These are phyloP conservation scores for Mesodorylaimus sp. DNA, from an alignment of 2,888 invertebrate species.

Conservation along the genomic window DNA sequence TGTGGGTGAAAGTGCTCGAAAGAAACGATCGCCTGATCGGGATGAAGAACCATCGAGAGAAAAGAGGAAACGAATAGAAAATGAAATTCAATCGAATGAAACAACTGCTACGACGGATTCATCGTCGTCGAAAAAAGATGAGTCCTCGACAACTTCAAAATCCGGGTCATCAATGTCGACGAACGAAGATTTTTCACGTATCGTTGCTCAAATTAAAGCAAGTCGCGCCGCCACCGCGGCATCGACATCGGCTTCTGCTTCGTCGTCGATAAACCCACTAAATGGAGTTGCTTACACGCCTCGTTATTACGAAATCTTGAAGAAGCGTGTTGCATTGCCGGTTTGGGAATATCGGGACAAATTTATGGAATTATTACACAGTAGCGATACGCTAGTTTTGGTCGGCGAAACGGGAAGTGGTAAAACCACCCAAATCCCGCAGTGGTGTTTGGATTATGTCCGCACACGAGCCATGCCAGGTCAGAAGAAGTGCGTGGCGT, in stretches of 20 bases:
- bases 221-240: too few relatives aligned
- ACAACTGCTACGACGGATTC: neutral
- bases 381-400: constrained; percentile 65
- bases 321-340: constrained; percentile 72
- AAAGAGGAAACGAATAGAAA: neutral
- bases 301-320: constrained; percentile 66
- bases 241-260: neutral
- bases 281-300: constrained; percentile 66
- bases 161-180: too few relatives aligned
- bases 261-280: constrained; percentile 47
- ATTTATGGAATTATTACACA: constrained; percentile 77
- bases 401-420: constrained; percentile 99
- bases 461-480: constrained; percentile 14
- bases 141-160: too few relatives aligned
- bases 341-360: constrained; percentile 94
- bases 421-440: constrained; percentile 95
- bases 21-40: neutral
- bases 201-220: neutral
- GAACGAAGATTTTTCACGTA: neutral
- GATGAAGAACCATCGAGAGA: neutral
- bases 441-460: constrained; percentile 47
- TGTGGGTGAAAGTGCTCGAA: constrained; percentile 1
- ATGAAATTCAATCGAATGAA: neutral
- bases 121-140: too few relatives aligned
- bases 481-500: constrained; percentile 59